Evolutionary conservation across 2,888 invertebrate species (phyloP).

Genomic region (Thecophora atra): DNA sequence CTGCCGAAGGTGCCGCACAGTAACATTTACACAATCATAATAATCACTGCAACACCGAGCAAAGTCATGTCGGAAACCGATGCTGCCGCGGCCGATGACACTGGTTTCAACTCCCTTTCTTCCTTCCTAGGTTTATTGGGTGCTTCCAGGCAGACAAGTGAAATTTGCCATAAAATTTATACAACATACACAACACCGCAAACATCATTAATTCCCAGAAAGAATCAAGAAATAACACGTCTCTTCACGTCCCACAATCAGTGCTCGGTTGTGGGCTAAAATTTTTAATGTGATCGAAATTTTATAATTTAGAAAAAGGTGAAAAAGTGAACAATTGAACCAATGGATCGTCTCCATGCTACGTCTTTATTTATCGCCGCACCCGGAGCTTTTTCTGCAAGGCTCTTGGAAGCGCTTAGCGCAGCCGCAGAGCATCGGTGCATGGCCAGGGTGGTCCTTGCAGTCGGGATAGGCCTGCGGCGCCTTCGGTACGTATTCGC

Average conservation of each 20-base stretch:
- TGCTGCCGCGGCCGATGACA: constrained; percentile 17
- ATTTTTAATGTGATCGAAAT: neutral
- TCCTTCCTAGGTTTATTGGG: neutral
- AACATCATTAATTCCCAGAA: too few relatives aligned
- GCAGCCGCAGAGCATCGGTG: constrained; percentile 31
- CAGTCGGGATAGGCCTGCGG: constrained; percentile 15
- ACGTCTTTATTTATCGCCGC: too few relatives aligned
- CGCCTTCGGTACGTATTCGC: constrained; percentile 45
- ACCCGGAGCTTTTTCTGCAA: too few relatives aligned
- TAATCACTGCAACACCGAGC: constrained; percentile 21
- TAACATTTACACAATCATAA: constrained; percentile 22
- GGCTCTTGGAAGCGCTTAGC: constrained; percentile 4
- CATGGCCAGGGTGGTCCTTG: constrained; percentile 8
- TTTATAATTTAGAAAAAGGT: neutral
- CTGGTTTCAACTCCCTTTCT: neutral
- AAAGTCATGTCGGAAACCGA: neutral
- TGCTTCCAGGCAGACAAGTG: neutral
- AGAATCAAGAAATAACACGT: too few relatives aligned
- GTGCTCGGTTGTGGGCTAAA: neutral
- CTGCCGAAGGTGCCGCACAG: neutral
- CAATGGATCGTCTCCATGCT: too few relatives aligned
- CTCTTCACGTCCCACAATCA: too few relatives aligned
- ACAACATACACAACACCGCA: neutral
- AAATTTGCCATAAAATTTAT: neutral
- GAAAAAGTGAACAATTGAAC: too few relatives aligned